Evolutionary conservation across 2,797 vertebrate genomes (phyloP), one percentile per base, ranked within the genome.

Genomic region (Hylomyscus alleni): DNA sequence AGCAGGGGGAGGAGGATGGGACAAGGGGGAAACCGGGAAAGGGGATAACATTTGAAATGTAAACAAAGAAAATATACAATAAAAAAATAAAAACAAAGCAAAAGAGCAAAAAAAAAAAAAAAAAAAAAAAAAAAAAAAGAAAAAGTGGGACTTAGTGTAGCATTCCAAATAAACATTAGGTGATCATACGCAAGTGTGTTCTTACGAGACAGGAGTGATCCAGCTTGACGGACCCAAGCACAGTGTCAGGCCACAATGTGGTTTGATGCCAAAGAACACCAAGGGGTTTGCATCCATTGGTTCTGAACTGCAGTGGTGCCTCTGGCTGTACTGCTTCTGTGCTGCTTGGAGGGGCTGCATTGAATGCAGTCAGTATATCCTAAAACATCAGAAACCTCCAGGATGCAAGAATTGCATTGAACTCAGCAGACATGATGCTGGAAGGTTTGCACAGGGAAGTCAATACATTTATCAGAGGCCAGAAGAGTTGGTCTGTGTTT

Each of bases 71-170:
- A n/a, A n/a, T n/a, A n/a, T n/a, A n/a, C n/a, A n/a, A n/a, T n/a
- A n/a, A n/a, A n/a, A n/a, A n/a, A n/a, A n/a, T n/a, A n/a, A n/a
- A n/a, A n/a, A n/a, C n/a, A n/a, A n/a, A n/a, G n/a, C n/a, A n/a
- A n/a, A n/a, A n/a, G n/a, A n/a, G n/a, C n/a, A n/a, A 96, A 95
- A 96, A 6, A 44, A 93, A 97, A 96, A 97, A 96, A 95, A 96
- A 6, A 44, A 93, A 97, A 96, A 97, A 96, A 95, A 96, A 6
- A 44, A 93, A 97, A 96, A 97, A n/a, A n/a, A n/a, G n/a, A n/a
- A 93, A 97, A 96, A 97, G 90, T 72, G 95, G 84, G 56, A 86
- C 77, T 93, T 82, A 91, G 83, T 91, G 73, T 94, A 84, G 91
- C 96, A 96, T 96, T 94, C 50, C 86, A 77, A 92, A 90, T 96